These are phyloP conservation scores for Silurus aristotelis DNA, from an alignment of 2,797 vertebrate genomes.

Conservation along the genomic window DNA sequence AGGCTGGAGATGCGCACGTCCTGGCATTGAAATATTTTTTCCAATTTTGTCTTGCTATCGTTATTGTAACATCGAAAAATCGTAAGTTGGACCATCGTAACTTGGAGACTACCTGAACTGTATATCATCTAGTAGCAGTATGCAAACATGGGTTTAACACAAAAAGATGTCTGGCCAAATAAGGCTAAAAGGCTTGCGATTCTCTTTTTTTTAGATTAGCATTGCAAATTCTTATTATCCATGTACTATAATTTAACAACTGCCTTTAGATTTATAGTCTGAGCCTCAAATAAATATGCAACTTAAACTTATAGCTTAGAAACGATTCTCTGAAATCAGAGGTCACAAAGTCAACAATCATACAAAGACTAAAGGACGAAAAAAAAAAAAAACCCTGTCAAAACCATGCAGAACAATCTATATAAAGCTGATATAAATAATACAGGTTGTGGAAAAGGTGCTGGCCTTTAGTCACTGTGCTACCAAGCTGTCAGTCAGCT, in stretches of 20 bases:
- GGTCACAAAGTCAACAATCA: neutral
- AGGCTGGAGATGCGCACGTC: no score
- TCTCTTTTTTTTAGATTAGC: neutral
- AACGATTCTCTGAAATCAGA: neutral
- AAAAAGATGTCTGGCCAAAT: neutral
- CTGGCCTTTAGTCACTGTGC: slow-evolving; percentile 9
- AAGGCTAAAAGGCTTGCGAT: no score
- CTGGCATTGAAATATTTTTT: no score
- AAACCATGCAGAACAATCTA: slow-evolving; percentile 3
- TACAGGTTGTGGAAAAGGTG: slow-evolving; percentile 18
- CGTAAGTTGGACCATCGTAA: no score
- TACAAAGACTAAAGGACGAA: neutral
- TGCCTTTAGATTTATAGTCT: neutral
- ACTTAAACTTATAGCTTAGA: neutral
- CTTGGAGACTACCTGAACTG: no score
- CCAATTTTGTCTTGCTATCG: no score
- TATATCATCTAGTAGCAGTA: neutral
- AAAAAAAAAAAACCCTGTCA: slow-evolving; percentile 23
- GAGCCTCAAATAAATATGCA: neutral
- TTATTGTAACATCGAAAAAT: no score
- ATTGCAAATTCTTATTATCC: neutral
- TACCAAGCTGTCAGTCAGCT: slow-evolving; percentile 48
- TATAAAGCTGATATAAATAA: slow-evolving; percentile 29
- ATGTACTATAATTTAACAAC: neutral
- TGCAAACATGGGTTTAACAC: neutral